Conservation (phyloP, 1,140 invertebrate genomes). For the Drosophila oshimai region DNA sequence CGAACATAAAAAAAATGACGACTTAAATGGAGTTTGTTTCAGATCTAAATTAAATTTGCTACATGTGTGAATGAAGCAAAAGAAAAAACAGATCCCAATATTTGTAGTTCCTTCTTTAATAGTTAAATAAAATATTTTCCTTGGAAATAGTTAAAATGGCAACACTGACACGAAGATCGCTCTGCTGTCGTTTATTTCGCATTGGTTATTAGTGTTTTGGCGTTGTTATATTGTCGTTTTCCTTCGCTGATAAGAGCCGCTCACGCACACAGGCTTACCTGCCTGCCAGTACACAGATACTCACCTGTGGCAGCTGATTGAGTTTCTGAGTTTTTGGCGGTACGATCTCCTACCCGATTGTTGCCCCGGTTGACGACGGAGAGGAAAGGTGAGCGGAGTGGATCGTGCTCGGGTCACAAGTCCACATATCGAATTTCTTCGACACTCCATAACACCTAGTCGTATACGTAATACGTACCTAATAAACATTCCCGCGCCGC, state of each 20-base stretch:
- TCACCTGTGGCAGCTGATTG: slow-evolving; percentile 39
- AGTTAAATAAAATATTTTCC: no score
- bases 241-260: slow-evolving; percentile 63
- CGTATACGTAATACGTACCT: slow-evolving; percentile 59
- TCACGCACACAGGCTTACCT: neutral
- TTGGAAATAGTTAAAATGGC: neutral
- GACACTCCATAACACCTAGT: slow-evolving; percentile 14
- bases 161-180: neutral
- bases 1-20: no score
- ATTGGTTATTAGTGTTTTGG: slow-evolving; percentile 67
- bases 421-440: slow-evolving; percentile 65
- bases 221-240: slow-evolving; percentile 69
- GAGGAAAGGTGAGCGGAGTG: neutral
- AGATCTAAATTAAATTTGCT: no score
- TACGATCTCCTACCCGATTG: slow-evolving; percentile 25
- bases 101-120: neutral
- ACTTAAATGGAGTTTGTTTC: no score
- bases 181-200: slow-evolving; percentile 48
- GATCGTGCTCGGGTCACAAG: slow-evolving; percentile 55
- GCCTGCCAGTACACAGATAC: neutral
- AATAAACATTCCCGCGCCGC: slow-evolving; percentile 44
- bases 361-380: slow-evolving; percentile 48
- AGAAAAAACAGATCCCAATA: no score
- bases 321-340: slow-evolving; percentile 47
- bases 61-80: no score